phyloP scores from a whole-genome alignment of 2,888 invertebrate genomes.

The Rhaphigaster nebulosa region DNA sequence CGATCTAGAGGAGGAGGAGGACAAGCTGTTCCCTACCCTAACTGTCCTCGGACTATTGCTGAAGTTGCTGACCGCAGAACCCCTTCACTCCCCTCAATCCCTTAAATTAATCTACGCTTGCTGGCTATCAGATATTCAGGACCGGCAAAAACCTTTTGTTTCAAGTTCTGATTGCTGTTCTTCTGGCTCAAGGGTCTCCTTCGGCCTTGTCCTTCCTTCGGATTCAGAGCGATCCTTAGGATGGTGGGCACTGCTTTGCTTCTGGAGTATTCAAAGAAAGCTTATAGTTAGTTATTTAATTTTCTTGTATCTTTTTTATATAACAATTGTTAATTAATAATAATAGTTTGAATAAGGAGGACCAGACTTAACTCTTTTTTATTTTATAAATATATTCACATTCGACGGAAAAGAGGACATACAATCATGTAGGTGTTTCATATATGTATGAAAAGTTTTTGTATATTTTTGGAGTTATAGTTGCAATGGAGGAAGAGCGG shows the following conservation, averaged over 20 bases:
- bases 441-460: too few species aligned
- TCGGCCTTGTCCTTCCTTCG: background rate
- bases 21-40: constrained; percentile 5
- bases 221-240: background rate
- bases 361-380: too few species aligned
- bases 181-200: background rate
- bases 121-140: constrained; percentile 41
- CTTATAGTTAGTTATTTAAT: background rate
- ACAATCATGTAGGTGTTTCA: too few species aligned
- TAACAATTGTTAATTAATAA: too few species aligned
- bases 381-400: too few species aligned
- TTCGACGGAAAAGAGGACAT: too few species aligned
- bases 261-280: background rate
- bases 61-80: background rate
- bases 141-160: constrained; percentile 10
- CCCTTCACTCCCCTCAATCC: background rate
- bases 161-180: constrained; percentile 4
- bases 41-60: background rate
- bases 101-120: constrained; percentile 3
- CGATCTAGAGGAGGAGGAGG: background rate
- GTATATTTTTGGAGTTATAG: too few species aligned
- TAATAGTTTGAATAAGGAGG: too few species aligned
- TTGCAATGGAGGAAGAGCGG: too few species aligned
- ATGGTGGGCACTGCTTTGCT: background rate
- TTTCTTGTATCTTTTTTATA: too few species aligned